Evolutionary conservation across 2,888 invertebrate species (phyloP).

Genomic region (Tyria jacobaeae): DNA sequence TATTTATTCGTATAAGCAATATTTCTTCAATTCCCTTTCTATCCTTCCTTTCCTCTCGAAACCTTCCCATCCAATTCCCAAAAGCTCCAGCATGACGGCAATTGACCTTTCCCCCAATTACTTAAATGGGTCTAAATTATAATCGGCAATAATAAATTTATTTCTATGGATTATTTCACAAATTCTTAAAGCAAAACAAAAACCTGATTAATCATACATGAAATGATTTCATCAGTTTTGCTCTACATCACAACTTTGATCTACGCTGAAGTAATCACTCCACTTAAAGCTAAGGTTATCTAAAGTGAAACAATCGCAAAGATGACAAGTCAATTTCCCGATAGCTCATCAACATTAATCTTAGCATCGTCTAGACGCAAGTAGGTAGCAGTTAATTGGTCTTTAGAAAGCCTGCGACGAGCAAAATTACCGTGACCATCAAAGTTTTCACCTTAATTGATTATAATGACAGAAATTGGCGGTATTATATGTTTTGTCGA

Average conservation of each 20-base stretch:
- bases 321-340: constrained; percentile 44
- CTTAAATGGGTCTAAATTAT: too few relatives aligned
- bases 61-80: too few relatives aligned
- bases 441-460: constrained; percentile 53
- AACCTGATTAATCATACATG: background rate
- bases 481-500: constrained; percentile 25
- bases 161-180: background rate
- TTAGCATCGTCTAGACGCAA: constrained; percentile 48
- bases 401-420: constrained; percentile 56
- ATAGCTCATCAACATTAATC: constrained; percentile 45
- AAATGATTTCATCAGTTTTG: background rate
- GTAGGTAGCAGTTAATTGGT: constrained; percentile 57
- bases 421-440: constrained; percentile 48
- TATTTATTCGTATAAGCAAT: too few relatives aligned
- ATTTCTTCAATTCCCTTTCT: too few relatives aligned
- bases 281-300: constrained; percentile 2
- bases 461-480: constrained; percentile 49
- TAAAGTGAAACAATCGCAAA: constrained; percentile 2
- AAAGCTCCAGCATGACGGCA: too few relatives aligned
- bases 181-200: background rate
- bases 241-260: background rate
- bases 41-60: too few relatives aligned
- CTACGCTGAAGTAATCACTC: constrained; percentile 1
- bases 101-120: too few relatives aligned
- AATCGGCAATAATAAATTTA: background rate